Percentiles rank a stretch among this genome's conserved stretches.
Conservation (phyloP, 2,888 invertebrate species). For the Aphidoletes aphidimyza region DNA sequence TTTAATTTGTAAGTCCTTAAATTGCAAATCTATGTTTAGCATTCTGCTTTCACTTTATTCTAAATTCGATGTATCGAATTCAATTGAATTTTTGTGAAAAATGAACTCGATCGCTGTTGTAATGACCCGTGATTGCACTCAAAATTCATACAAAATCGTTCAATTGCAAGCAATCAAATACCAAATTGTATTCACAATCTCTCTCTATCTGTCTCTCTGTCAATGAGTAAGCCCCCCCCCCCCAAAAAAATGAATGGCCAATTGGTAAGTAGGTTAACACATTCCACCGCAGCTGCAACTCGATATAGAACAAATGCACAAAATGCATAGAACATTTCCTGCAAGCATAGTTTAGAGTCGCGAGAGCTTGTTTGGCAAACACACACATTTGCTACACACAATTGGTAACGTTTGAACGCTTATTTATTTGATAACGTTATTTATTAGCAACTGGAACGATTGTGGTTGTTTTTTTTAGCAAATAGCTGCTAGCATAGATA, state of each 20-base stretch:
- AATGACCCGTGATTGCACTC: too few species aligned
- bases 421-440: background rate
- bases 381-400: background rate
- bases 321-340: background rate
- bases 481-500: too few species aligned
- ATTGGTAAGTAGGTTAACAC: conserved; percentile 18
- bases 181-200: too few species aligned
- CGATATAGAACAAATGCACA: background rate
- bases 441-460: background rate
- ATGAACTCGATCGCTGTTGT: too few species aligned
- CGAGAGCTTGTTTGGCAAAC: conserved; percentile 12
- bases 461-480: conserved; percentile 15
- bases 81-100: too few species aligned
- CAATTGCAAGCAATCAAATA: too few species aligned
- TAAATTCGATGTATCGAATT: too few species aligned
- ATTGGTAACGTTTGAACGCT: background rate
- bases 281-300: background rate
- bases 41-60: too few species aligned
- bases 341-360: background rate
- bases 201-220: too few species aligned
- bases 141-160: too few species aligned
- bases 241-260: background rate
- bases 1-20: too few species aligned
- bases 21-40: too few species aligned
- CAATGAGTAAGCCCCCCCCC: background rate